Conservation (phyloP, 2,797 vertebrate species). For the Acrocephalus scirpaceus region DNA sequence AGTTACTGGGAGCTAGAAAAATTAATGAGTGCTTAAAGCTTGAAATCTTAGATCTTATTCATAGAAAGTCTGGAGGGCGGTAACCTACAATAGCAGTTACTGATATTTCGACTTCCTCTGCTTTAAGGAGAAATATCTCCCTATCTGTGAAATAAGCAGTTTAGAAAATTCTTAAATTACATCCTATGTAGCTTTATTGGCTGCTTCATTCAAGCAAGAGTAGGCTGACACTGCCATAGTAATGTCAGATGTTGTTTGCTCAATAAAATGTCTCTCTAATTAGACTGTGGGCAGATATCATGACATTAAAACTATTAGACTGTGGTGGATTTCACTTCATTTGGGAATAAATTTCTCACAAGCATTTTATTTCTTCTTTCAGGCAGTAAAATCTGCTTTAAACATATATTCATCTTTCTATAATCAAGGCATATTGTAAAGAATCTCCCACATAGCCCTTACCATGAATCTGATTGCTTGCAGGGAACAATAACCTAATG, state of each 20-base stretch:
- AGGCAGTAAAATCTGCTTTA: not conserved
- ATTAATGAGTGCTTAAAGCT: not conserved
- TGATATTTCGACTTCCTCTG: not conserved
- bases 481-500: not conserved
- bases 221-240: not conserved
- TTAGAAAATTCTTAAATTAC: constrained; percentile 1
- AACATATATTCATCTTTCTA: not conserved
- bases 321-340: not conserved
- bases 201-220: constrained; percentile 3
- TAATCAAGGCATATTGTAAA: not conserved
- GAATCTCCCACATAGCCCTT: not conserved
- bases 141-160: not conserved
- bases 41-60: constrained; percentile 7
- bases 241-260: not conserved
- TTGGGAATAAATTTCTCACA: not conserved
- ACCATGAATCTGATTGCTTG: not conserved
- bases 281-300: not conserved
- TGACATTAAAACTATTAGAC: not conserved
- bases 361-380: constrained; percentile 1
- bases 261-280: not conserved
- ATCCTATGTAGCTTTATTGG: not conserved
- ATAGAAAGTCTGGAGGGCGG: not conserved
- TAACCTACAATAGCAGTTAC: not conserved
- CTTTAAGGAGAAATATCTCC: not conserved
- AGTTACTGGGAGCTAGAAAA: not conserved